Evolutionary conservation across 1,140 invertebrate species (phyloP).

Genomic region (Cecropterus lyciades): DNA sequence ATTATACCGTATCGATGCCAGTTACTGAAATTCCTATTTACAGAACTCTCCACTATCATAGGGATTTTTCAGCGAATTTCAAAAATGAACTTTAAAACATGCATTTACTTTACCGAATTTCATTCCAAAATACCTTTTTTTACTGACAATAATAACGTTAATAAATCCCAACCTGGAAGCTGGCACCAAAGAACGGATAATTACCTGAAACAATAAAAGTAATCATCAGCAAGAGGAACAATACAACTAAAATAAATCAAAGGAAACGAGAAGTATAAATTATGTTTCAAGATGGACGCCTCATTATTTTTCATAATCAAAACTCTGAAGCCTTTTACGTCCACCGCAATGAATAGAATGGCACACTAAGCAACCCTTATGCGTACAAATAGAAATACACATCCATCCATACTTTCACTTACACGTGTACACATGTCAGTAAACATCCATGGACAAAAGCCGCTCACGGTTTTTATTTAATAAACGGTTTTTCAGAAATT

Average conservation of each 20-base stretch:
- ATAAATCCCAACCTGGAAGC: background rate
- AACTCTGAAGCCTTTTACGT: background rate
- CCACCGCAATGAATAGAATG: conserved; percentile 2
- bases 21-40: too few relatives aligned
- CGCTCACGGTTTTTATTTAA: conserved; percentile 23
- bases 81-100: too few relatives aligned
- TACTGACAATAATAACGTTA: background rate
- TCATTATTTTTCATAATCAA: conserved; percentile 8
- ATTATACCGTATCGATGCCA: too few relatives aligned
- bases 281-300: background rate
- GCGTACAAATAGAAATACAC: background rate
- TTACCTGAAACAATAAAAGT: conserved; percentile 22
- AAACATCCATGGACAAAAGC: conserved; percentile 2
- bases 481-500: conserved; percentile 26
- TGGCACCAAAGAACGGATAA: conserved; percentile 1
- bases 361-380: background rate
- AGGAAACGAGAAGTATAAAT: background rate
- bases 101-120: too few relatives aligned
- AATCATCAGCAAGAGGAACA: background rate
- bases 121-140: background rate
- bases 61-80: too few relatives aligned
- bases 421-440: conserved; percentile 12
- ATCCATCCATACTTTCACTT: background rate
- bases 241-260: conserved; percentile 1
- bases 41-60: too few relatives aligned